Evolutionary conservation across 2,888 invertebrate species (phyloP).

Genomic region (Thera britannica): DNA sequence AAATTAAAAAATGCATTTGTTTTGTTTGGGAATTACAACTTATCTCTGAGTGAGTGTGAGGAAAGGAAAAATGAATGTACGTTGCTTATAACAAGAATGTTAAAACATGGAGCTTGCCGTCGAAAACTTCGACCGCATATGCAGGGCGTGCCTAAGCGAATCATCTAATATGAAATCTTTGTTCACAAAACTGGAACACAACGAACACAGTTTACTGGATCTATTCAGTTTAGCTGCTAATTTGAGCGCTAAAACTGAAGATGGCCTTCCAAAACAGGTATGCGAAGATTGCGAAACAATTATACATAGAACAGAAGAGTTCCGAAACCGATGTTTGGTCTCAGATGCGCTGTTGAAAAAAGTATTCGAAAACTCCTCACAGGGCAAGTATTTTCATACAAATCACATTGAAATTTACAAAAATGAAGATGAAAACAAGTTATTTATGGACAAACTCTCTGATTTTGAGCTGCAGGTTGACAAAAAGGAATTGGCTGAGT

Average conservation of each 20-base stretch:
- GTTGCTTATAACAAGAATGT: not conserved
- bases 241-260: conserved; percentile 57
- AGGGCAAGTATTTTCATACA: conserved; percentile 25
- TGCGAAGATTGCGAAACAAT: conserved; percentile 65
- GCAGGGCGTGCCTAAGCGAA: conserved; percentile 65
- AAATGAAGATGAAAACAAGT: conserved; percentile 22
- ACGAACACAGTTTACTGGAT: conserved; percentile 57
- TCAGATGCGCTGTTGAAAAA: conserved; percentile 62
- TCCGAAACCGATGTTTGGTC: conserved; percentile 67
- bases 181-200: conserved; percentile 54
- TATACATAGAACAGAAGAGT: conserved; percentile 63
- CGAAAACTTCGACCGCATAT: conserved; percentile 55
- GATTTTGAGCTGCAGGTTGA: conserved; percentile 20
- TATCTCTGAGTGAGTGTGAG: too few relatives aligned
- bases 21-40: not conserved
- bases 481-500: conserved; percentile 22
- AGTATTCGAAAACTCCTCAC: conserved; percentile 44
- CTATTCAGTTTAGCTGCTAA: conserved; percentile 61
- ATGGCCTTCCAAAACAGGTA: conserved; percentile 68
- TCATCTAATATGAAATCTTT: conserved; percentile 59
- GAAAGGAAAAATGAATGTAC: too few relatives aligned
- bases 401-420: conserved; percentile 20
- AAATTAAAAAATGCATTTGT: not conserved
- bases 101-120: conserved; percentile 50
- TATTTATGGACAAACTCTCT: conserved; percentile 27